A percentile compares a stretch with the other conserved stretches of the same genome.
phyloP scores from a whole-genome alignment of 30 jellyfish, hydroid and myxozoan genomes.

The Clytia hemisphaerica region DNA sequence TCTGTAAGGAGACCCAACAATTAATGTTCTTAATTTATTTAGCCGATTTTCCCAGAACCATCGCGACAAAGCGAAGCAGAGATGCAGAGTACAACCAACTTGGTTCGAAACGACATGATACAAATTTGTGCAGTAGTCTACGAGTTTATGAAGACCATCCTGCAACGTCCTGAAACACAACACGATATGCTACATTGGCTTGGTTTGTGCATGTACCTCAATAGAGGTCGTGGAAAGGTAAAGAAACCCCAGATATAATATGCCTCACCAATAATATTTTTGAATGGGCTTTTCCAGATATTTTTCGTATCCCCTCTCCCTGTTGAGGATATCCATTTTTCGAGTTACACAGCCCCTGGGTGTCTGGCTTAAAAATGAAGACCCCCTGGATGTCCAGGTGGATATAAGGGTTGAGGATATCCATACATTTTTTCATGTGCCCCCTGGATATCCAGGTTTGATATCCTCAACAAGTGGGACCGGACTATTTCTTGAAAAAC shows the following conservation, averaged over 20 bases:
- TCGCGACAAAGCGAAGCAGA: slow-evolving; percentile 65
- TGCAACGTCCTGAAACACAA: slow-evolving; percentile 60
- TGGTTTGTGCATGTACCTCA: slow-evolving; percentile 74
- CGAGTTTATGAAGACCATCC: slow-evolving; percentile 49
- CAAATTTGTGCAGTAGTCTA: slow-evolving; percentile 36
- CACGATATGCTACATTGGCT: slow-evolving; percentile 79
- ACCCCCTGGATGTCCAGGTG: too few relatives aligned
- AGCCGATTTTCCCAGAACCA: slow-evolving; percentile 84
- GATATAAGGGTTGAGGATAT: too few relatives aligned
- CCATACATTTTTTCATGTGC: too few relatives aligned
- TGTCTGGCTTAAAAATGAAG: too few relatives aligned
- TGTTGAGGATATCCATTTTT: too few relatives aligned
- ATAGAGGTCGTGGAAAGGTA: slow-evolving; percentile 74
- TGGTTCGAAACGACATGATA: slow-evolving; percentile 58
- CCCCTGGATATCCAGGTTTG: too few relatives aligned
- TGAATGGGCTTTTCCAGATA: not conserved
- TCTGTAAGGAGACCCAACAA: not conserved
- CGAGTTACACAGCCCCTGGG: not conserved
- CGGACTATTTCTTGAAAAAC: too few relatives aligned
- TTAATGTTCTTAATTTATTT: not conserved
- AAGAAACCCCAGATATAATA: not conserved
- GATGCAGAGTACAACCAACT: slow-evolving; percentile 54
- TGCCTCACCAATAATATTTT: not conserved
- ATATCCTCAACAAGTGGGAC: too few relatives aligned
- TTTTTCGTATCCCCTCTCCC: slow-evolving; percentile 18